phyloP scores from a whole-genome alignment of 53 echinoderm and acorn worm genomes.

The Mesocentrotus franciscanus region DNA sequence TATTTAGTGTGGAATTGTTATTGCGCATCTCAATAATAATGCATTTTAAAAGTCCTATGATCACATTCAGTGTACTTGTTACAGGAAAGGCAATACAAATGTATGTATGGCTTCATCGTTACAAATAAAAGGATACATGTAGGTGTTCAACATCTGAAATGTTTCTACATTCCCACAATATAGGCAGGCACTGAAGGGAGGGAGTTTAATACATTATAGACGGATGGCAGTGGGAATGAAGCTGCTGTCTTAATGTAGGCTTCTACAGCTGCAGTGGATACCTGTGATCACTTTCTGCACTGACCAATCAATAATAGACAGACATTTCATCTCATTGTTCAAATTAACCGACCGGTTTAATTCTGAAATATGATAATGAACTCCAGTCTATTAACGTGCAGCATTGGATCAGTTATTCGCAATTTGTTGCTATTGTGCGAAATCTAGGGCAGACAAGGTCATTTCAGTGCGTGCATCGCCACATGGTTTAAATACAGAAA shows the following conservation, averaged over 20 bases:
- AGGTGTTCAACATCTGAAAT: no score
- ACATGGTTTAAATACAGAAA: not conserved
- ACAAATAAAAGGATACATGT: no score
- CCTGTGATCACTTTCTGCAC: not conserved
- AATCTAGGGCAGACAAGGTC: not conserved
- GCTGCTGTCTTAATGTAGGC: not conserved
- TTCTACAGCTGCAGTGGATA: not conserved
- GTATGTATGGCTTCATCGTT: no score
- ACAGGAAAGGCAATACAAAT: no score
- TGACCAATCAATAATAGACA: slow-evolving; percentile 3
- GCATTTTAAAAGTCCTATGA: no score
- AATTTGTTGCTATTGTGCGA: not conserved
- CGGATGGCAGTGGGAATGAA: not conserved
- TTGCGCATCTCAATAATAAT: no score
- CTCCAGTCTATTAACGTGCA: not conserved
- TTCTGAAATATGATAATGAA: not conserved
- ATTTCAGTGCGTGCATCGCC: not conserved
- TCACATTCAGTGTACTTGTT: no score
- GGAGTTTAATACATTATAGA: not conserved
- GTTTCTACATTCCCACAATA: no score
- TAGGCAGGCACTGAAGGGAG: not conserved
- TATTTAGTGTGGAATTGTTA: no score
- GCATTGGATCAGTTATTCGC: not conserved
- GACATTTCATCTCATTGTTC: not conserved
- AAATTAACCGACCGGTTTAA: not conserved